Conservation (phyloP, 2,113 vertebrate genomes). For the Pedetes capensis region DNA sequence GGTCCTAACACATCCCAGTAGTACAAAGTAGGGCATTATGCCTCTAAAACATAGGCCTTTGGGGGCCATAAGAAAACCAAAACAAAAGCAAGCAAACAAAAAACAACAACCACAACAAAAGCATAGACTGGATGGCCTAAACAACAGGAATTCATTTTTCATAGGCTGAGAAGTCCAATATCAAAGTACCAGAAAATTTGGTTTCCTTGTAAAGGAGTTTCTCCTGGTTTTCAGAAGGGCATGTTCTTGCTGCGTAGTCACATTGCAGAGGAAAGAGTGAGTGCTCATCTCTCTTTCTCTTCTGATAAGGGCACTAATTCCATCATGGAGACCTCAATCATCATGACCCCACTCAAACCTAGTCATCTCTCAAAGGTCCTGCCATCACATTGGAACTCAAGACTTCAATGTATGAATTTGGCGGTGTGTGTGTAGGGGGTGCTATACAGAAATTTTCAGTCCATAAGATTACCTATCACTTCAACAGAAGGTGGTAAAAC, state of each 20-base stretch:
- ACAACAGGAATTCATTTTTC: not conserved
- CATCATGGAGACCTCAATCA: not conserved
- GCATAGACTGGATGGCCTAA: not conserved
- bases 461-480: not conserved
- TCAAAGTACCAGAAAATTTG: not conserved
- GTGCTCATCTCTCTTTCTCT: not conserved
- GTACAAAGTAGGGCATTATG: not conserved
- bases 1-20: no score
- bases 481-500: slow-evolving; percentile 44
- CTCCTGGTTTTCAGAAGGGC: not conserved
- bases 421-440: no score
- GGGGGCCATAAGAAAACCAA: not conserved
- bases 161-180: not conserved
- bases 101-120: not conserved
- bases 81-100: no score
- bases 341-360: not conserved
- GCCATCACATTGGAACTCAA: not conserved
- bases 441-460: not conserved
- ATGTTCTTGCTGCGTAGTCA: not conserved
- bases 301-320: not conserved
- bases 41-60: not conserved
- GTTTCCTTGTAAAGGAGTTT: not conserved
- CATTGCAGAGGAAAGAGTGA: not conserved
- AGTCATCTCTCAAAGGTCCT: not conserved
- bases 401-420: not conserved